Evolutionary conservation across 2,113 vertebrate genomes (phyloP).

Genomic region (Cololabis saira): DNA sequence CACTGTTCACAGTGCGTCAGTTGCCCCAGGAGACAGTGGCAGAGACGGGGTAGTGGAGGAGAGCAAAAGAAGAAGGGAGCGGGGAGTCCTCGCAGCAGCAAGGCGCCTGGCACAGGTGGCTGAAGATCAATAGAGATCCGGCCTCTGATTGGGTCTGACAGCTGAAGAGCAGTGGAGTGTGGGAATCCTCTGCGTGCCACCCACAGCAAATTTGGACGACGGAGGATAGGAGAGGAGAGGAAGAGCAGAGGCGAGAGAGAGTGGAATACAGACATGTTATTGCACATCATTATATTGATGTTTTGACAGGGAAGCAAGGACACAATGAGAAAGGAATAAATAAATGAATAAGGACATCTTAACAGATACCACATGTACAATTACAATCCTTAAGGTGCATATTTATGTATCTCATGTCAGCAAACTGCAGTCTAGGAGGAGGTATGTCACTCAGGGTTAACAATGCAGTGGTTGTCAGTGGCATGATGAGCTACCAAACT

Average conservation of each 20-base stretch:
- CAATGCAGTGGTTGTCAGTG: conserved; percentile 31
- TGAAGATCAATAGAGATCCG: conserved; percentile 64
- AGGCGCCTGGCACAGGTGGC: conserved; percentile 83
- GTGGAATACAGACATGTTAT: conserved; percentile 33
- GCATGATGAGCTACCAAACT: conserved; percentile 50
- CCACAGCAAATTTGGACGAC: conserved; percentile 69
- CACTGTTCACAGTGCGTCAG: conserved; percentile 80
- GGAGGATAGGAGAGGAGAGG: conserved; percentile 39
- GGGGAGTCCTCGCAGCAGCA: conserved; percentile 57
- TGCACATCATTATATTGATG: conserved; percentile 47
- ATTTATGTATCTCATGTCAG: conserved; percentile 28
- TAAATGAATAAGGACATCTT: conserved; percentile 10
- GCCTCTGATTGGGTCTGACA: conserved; percentile 59
- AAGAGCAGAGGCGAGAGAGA: conserved; percentile 31
- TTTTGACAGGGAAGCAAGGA: conserved; percentile 34
- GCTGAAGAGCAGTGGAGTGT: conserved; percentile 60
- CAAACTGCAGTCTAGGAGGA: neutral
- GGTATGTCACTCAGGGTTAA: conserved; percentile 26
- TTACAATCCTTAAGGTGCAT: conserved; percentile 40
- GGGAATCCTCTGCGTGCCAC: conserved; percentile 69
- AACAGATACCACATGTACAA: conserved; percentile 37
- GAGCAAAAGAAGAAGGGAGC: conserved; percentile 57
- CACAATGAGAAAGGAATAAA: conserved; percentile 5
- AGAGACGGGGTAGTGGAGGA: conserved; percentile 44
- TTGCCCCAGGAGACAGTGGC: conserved; percentile 86